Percentiles rank a stretch among this genome's conserved stretches.
These are phyloP conservation scores for Potamarius usumacintae DNA, from an alignment of 2,113 vertebrate genomes.

Conservation along the genomic window DNA sequence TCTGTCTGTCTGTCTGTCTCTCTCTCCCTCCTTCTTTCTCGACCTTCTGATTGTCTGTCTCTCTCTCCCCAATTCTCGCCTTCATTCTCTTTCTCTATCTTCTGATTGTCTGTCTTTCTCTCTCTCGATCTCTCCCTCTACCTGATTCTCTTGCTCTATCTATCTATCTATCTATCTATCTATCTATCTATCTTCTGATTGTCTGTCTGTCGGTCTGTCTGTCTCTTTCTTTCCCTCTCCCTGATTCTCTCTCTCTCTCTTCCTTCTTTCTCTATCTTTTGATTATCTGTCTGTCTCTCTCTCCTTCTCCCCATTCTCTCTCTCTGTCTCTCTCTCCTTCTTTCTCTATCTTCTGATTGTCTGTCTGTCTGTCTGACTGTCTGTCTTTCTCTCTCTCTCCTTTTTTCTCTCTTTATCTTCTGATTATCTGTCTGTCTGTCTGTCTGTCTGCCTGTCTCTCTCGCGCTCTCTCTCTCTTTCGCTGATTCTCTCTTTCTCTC, in stretches of 20 bases:
- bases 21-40: constrained; percentile 24
- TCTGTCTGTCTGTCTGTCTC: background rate
- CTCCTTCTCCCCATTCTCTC: background rate
- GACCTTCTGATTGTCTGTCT: constrained; percentile 1
- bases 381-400: background rate
- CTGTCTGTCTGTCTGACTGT: background rate
- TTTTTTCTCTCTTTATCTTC: constrained; percentile 36
- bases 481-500: constrained; percentile 10
- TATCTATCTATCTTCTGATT: constrained; percentile 40
- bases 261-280: too few relatives aligned
- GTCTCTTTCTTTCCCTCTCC: background rate
- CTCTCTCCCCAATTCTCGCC: background rate
- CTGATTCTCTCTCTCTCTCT: background rate
- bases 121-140: too few relatives aligned
- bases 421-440: background rate
- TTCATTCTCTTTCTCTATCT: constrained; percentile 41
- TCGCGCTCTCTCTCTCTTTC: background rate
- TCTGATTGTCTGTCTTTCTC: background rate
- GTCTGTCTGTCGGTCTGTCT: background rate
- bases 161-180: background rate
- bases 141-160: too few relatives aligned
- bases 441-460: background rate
- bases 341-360: constrained; percentile 40
- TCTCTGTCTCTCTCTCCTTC: background rate
- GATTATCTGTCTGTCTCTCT: background rate